A percentile compares a stretch with the other conserved stretches of the same genome.
Conservation (phyloP, 2,113 vertebrate genomes). For the Galemys pyrenaicus region DNA sequence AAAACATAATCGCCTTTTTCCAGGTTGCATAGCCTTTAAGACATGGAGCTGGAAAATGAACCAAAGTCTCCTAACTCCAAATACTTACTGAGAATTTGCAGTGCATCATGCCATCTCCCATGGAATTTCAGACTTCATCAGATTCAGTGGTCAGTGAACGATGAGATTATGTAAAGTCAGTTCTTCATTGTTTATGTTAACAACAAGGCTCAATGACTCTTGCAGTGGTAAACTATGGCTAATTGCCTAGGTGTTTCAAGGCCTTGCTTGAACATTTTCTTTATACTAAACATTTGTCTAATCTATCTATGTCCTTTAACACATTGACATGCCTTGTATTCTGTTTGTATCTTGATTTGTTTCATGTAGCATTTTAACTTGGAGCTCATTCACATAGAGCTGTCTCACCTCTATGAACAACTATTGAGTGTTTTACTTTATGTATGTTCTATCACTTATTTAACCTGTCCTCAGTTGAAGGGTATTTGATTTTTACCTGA, state of each 20-base stretch:
- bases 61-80: background rate
- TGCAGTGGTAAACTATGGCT: background rate
- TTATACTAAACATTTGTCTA: background rate
- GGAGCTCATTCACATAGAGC: background rate
- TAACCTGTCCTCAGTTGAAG: background rate
- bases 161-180: background rate
- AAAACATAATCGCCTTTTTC: background rate
- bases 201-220: background rate
- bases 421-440: background rate
- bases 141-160: background rate
- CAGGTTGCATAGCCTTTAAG: background rate
- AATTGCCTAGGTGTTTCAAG: background rate
- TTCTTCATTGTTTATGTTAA: background rate
- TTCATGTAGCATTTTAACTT: background rate
- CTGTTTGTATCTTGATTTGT: background rate
- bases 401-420: background rate
- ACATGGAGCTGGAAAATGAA: background rate
- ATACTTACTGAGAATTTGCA: background rate
- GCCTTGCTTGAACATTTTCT: background rate
- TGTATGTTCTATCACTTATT: background rate
- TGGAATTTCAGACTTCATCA: background rate
- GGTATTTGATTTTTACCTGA: conserved; percentile 9
- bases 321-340: background rate
- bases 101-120: background rate
- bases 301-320: background rate